These are phyloP conservation scores for Leucophora obtusa DNA, from an alignment of 2,888 invertebrate genomes.

Conservation along the genomic window DNA sequence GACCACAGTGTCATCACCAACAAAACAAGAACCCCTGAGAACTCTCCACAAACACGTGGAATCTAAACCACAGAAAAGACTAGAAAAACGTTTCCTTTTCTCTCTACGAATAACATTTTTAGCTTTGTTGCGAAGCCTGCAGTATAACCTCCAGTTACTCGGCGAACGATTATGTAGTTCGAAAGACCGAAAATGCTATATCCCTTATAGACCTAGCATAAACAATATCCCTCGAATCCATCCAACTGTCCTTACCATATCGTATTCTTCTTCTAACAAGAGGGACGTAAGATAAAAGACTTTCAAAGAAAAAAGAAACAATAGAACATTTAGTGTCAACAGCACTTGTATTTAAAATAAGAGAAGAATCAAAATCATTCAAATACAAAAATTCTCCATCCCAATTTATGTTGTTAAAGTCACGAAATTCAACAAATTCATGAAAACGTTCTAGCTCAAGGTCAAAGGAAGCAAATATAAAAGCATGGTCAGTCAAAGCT, in stretches of 20 bases:
- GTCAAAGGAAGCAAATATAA: too few relatives aligned
- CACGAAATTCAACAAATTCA: too few relatives aligned
- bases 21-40: neutral
- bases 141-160: neutral
- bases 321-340: too few relatives aligned
- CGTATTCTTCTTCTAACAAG: too few relatives aligned
- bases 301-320: too few relatives aligned
- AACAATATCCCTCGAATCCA: neutral
- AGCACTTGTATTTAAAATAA: too few relatives aligned
- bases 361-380: too few relatives aligned
- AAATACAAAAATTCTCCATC: too few relatives aligned
- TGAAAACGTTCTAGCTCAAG: too few relatives aligned
- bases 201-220: constrained; percentile 7
- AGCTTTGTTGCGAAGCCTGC: neutral
- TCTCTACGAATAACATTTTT: constrained; percentile 5
- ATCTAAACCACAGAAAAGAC: neutral
- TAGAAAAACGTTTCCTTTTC: neutral
- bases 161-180: neutral
- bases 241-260: neutral
- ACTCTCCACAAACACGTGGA: neutral
- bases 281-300: too few relatives aligned
- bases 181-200: constrained; percentile 1
- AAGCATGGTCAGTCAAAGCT: too few relatives aligned
- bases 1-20: neutral
- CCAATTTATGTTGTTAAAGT: too few relatives aligned